Percentiles rank a stretch among this genome's conserved stretches.
These are phyloP conservation scores for Drosophila trapezifrons DNA, from an alignment of 1,140 invertebrate genomes.

Conservation along the genomic window DNA sequence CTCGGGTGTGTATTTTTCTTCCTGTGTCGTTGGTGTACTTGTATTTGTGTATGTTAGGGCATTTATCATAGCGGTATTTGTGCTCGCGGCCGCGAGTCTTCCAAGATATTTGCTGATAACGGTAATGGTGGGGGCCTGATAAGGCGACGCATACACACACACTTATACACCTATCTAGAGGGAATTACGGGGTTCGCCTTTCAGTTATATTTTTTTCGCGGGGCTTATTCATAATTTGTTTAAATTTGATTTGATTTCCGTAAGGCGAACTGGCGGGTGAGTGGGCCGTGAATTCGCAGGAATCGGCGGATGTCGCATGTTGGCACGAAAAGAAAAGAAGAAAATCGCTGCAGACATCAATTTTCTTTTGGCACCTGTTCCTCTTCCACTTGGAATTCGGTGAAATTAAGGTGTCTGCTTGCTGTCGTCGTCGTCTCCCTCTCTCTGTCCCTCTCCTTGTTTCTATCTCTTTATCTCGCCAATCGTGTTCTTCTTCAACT, in stretches of 20 bases:
- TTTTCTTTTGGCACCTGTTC: constrained; percentile 36
- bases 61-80: constrained; percentile 50
- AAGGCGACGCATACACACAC: constrained; percentile 47
- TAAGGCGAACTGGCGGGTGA: constrained; percentile 2
- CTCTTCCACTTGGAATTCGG: constrained; percentile 45
- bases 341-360: constrained; percentile 55
- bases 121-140: constrained; percentile 55
- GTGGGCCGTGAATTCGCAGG: constrained; percentile 46
- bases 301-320: constrained; percentile 46
- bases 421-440: constrained; percentile 3
- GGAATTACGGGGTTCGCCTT: constrained; percentile 41
- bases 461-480: constrained; percentile 28
- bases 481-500: constrained; percentile 55
- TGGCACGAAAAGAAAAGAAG: constrained; percentile 32
- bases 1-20: background rate
- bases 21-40: constrained; percentile 5
- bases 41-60: constrained; percentile 28
- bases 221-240: constrained; percentile 59
- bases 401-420: constrained; percentile 60
- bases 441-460: constrained; percentile 12
- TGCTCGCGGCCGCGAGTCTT: constrained; percentile 47
- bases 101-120: constrained; percentile 74
- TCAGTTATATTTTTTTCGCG: constrained; percentile 35
- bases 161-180: constrained; percentile 27
- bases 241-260: constrained; percentile 37